Evolutionary conservation across 1,140 invertebrate species (phyloP), one percentile per base, ranked within the genome.

Genomic region (Zaprionus vittiger): DNA sequence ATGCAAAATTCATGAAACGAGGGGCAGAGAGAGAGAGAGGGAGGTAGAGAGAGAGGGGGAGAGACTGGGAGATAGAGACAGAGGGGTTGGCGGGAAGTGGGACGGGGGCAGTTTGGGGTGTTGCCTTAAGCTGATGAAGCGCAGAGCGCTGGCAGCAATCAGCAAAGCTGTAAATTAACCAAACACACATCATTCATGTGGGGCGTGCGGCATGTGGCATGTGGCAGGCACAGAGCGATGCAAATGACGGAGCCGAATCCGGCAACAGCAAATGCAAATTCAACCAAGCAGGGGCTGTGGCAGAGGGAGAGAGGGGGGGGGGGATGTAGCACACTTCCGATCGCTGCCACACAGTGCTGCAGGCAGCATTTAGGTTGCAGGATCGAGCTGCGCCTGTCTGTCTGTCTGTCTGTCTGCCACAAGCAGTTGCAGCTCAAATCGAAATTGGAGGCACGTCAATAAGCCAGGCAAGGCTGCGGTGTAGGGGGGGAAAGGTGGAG

Each of bases 151-250:
- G 65, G 66, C 65, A 68, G 77, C 84, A 89, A 89, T 85, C 83
- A 83, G 80, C 80, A 80, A 70, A 80, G 80, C 83, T 83, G 83
- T 86, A 86, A 86, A 86, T 86, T 86, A 86, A 66, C 79, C 83
- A 87, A 86, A 80, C 68, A 84, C 83, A 73, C 83, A 79, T 74
- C 44, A 63, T 31, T n/a, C 61, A 64, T 59, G 41, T 44, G 54
- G 54, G 60, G 26, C 28, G 56, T 65, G 63, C 14, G 34, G 61
- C 54, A 72, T 17, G 52, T 4, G n/a, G 55, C 41, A 73, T 4
- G 59, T 24, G 17, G 59, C 59, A 62, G 38, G 59, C 41, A 60
- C 20, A 14, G 17, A 59, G 31, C 57, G 52, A 65, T 56, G 63
- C 63, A 65, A 65, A 65, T 65, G 63, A 65, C 22, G 44, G 12